A percentile compares a stretch with the other conserved stretches of the same genome.
These are phyloP conservation scores for Furnarius figulus DNA, from an alignment of 2,113 vertebrate genomes.

Conservation along the genomic window DNA sequence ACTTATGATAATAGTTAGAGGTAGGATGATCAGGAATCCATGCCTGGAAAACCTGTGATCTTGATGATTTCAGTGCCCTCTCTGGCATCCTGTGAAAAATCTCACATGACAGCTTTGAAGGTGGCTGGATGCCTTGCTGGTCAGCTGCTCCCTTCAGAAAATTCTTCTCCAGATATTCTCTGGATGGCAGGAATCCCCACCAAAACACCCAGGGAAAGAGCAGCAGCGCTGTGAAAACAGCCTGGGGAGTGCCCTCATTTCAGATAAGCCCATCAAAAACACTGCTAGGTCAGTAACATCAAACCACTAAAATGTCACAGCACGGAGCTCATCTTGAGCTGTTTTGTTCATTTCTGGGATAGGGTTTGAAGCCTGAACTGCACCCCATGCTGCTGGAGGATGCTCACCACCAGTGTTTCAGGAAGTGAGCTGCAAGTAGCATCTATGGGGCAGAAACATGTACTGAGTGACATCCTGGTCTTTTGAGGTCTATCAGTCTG, in stretches of 20 bases:
- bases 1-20: conserved; percentile 58
- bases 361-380: neutral
- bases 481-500: neutral
- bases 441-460: rapidly evolving
- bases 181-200: neutral
- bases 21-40: neutral
- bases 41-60: conserved; percentile 42
- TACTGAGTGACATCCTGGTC: neutral
- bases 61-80: conserved; percentile 52
- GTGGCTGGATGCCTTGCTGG: neutral
- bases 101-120: conserved; percentile 55
- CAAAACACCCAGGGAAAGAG: neutral
- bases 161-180: neutral
- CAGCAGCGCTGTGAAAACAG: neutral
- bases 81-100: conserved; percentile 52
- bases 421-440: neutral
- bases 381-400: neutral
- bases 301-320: neutral
- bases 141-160: conserved; percentile 49
- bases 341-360: neutral
- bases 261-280: neutral
- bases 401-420: neutral
- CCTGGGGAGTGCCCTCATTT: neutral
- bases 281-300: neutral
- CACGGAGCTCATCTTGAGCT: neutral